These are phyloP conservation scores for Isurus oxyrinchus DNA, from an alignment of 2,113 vertebrate species.

Conservation along the genomic window DNA sequence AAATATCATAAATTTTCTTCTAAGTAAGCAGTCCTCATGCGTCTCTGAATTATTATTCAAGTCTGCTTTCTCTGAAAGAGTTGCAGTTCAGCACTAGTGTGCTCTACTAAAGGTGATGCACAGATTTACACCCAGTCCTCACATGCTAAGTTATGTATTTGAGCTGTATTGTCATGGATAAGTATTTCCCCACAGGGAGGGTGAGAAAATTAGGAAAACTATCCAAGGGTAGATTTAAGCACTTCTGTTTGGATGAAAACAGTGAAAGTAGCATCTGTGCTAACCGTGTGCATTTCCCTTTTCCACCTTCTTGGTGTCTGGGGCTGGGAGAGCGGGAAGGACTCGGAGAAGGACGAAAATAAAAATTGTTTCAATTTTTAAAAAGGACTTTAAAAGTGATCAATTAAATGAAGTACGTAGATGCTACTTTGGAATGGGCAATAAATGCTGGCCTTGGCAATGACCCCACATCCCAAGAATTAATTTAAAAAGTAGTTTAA, in stretches of 20 bases:
- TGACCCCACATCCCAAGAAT: background rate
- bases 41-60: background rate
- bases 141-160: background rate
- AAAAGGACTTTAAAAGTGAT: background rate
- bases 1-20: background rate
- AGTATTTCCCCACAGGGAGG: background rate
- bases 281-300: background rate
- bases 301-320: background rate
- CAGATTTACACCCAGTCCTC: background rate
- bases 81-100: background rate
- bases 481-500: background rate
- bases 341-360: background rate
- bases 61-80: background rate
- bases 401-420: background rate
- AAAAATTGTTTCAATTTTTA: background rate
- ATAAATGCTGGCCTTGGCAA: background rate
- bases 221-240: background rate
- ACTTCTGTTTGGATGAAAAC: background rate
- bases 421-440: background rate
- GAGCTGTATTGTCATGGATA: too few species aligned
- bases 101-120: background rate
- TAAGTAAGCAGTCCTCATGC: background rate
- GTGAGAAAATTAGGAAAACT: background rate
- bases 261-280: background rate
- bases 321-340: background rate